phyloP scores from a whole-genome alignment of 2,888 invertebrate genomes.

The Uropetala carovei region DNA sequence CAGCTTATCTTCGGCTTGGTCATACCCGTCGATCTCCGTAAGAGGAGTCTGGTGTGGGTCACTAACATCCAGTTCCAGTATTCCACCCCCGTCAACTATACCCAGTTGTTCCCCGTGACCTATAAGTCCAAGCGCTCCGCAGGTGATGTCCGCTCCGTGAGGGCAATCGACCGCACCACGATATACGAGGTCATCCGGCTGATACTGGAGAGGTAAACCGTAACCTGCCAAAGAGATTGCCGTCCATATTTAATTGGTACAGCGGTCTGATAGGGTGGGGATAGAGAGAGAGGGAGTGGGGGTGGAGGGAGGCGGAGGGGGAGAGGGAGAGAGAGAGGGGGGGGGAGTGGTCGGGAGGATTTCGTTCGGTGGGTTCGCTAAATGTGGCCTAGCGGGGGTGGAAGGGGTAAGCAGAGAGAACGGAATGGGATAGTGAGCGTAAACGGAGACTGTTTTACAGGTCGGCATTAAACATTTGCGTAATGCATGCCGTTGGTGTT shows the following conservation, averaged over 20 bases:
- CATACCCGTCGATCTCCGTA: slow-evolving; percentile 78
- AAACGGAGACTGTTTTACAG: no score
- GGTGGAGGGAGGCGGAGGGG: background rate
- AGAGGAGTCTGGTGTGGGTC: slow-evolving; percentile 78
- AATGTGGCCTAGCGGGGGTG: no score
- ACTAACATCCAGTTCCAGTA: slow-evolving; percentile 84
- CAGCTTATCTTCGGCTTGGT: slow-evolving; percentile 75
- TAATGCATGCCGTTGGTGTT: no score
- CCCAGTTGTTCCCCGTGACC: slow-evolving; percentile 42
- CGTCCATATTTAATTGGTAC: background rate
- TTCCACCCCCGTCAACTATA: slow-evolving; percentile 77
- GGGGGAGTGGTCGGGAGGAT: no score
- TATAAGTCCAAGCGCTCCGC: background rate
- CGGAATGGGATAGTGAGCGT: no score
- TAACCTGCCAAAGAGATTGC: background rate
- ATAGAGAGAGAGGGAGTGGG: background rate
- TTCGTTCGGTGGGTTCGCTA: no score
- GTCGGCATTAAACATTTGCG: no score
- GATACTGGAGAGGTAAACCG: slow-evolving; percentile 64
- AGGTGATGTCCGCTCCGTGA: slow-evolving; percentile 44
- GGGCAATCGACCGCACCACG: slow-evolving; percentile 61
- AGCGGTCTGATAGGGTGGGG: no score
- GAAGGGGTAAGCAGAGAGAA: no score
- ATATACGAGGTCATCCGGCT: slow-evolving; percentile 59
- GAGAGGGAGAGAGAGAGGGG: background rate